These are phyloP conservation scores for Podarcis siculus DNA, from an alignment of 2,797 vertebrate genomes.

Conservation along the genomic window DNA sequence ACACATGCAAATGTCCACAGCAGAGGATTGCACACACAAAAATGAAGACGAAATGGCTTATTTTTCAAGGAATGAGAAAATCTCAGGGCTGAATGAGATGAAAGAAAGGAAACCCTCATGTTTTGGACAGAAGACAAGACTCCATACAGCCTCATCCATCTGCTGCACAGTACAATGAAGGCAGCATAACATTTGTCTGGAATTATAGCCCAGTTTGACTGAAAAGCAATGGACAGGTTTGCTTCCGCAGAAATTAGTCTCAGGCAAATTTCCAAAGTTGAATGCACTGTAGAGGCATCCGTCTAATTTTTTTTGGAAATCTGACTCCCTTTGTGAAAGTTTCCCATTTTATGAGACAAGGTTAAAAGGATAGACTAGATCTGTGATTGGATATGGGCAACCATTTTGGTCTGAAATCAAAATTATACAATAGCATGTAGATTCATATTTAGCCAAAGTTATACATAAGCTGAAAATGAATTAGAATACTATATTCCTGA, in stretches of 20 bases:
- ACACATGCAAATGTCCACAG: background rate
- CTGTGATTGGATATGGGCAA: background rate
- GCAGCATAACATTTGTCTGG: background rate
- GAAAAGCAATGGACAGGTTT: background rate
- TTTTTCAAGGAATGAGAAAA: constrained; percentile 41
- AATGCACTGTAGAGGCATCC: background rate
- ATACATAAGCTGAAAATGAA: background rate
- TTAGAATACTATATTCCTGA: no score
- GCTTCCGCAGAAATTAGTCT: constrained; percentile 15
- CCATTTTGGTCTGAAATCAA: background rate
- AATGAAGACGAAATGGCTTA: constrained; percentile 21
- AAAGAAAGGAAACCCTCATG: background rate
- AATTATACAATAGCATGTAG: background rate
- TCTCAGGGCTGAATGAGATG: background rate
- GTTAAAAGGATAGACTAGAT: background rate
- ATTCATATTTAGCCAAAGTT: background rate
- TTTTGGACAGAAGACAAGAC: background rate
- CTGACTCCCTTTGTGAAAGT: background rate
- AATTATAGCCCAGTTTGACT: background rate
- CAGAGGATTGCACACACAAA: background rate
- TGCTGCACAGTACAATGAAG: constrained; percentile 11
- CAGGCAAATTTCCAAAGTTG: background rate
- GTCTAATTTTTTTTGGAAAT: background rate
- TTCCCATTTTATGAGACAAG: background rate
- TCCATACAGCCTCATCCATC: constrained; percentile 9